phyloP scores from a whole-genome alignment of 2,888 invertebrate genomes.

The Psylliodes chrysocephalus region DNA sequence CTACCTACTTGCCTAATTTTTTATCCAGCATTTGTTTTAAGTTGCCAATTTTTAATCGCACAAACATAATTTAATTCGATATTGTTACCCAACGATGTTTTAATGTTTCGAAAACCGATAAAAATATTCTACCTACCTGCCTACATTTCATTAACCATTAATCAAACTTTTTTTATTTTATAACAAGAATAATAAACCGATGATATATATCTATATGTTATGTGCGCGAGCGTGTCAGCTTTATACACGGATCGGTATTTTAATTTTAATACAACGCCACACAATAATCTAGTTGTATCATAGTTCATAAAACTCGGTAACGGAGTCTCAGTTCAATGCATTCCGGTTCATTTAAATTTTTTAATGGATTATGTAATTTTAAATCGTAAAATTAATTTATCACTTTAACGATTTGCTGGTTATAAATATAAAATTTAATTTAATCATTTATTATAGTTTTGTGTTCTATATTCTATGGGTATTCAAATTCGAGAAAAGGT shows the following conservation, averaged over 20 bases:
- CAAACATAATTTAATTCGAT: no score
- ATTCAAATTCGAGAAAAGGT: no score
- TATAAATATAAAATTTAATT: not conserved
- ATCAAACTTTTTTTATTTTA: not conserved
- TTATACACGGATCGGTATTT: not conserved
- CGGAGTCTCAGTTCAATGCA: not conserved
- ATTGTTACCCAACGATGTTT: no score
- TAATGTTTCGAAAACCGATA: no score
- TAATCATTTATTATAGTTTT: not conserved
- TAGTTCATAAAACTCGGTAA: constrained; percentile 7
- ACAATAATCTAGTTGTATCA: not conserved
- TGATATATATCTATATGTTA: constrained; percentile 2
- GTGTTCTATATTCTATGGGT: no score
- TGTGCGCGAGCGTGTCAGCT: no score
- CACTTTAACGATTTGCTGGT: not conserved
- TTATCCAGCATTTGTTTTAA: no score
- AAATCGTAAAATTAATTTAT: constrained; percentile 3
- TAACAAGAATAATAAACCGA: constrained; percentile 1
- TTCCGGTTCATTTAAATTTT: constrained; percentile 2
- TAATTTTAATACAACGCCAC: not conserved
- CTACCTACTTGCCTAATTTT: no score
- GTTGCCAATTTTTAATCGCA: no score
- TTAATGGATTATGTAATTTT: constrained; percentile 9
- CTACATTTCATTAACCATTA: not conserved
- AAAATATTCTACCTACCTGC: no score